Evolutionary conservation across 1,140 invertebrate genomes (phyloP), one percentile per base, ranked within the genome.

Genomic region (Leptoteleia sp.): DNA sequence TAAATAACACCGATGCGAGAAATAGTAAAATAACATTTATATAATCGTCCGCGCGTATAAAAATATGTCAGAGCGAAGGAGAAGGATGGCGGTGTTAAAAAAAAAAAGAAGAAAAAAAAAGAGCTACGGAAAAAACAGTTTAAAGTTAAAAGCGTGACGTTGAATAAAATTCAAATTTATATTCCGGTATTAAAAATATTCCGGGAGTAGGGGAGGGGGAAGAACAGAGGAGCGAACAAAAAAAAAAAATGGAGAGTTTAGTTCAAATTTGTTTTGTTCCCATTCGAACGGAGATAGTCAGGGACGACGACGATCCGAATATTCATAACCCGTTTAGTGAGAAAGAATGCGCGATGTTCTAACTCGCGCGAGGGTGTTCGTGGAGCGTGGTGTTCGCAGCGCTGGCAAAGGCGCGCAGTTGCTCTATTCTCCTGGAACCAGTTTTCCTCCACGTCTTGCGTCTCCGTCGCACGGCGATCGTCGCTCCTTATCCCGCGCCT

Each of bases 381-480:
- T 75, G 64, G 80, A 82, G 80, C 75, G 76, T 81, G 76, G 67
- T 77, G 80, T 48, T 48, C 35, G 65, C 45, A 71, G 73, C 76
- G 79, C 77, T 83, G 80, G 75, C 81, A 83, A 67, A 67, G 62
- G 55, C 64, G 72, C 83, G 79, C 78, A 84, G 86, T 84, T 87
- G 83, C 84, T 88, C 85, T 89, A 89, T 88, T 87, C 86, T 85
- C 79, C 81, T 85, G 87, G 85, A 89, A 89, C 87, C 87, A 89
- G 88, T 89, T 89, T 89, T 89, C 84, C 85, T 88, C 81, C 62
- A 81, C 22, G 25, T 29, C 15, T 25, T 0, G 17, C 52, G 37
- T 67, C 59, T 47, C 31, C 43, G 48, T 40, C 25, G 52, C 57
- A 0, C 27, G 4, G 37, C 47, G 19, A 50, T 45, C 35, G 31